Percentiles rank a stretch among this genome's conserved stretches.
These are phyloP conservation scores for Olivierus martensii DNA, from an alignment of 1,140 invertebrate genomes.

Conservation along the genomic window DNA sequence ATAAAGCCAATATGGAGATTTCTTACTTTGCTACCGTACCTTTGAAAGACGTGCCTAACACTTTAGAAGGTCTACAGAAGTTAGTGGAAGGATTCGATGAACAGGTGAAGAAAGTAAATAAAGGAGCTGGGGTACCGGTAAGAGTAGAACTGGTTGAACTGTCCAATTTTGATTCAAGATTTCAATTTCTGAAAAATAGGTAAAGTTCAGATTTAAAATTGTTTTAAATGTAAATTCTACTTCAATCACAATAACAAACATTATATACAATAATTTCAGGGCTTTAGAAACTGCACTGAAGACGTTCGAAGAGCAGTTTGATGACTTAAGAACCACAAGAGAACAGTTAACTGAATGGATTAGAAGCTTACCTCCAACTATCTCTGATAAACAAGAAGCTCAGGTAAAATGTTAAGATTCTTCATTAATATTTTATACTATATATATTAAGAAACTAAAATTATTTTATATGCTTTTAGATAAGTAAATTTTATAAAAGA, in stretches of 20 bases:
- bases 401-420: neutral
- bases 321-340: slow-evolving; percentile 8
- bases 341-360: neutral
- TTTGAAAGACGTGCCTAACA: slow-evolving; percentile 10
- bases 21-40: slow-evolving; percentile 13
- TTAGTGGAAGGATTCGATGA: slow-evolving; percentile 9
- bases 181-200: slow-evolving; percentile 7
- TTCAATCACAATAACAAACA: neutral
- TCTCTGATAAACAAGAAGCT: neutral
- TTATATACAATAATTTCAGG: neutral
- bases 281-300: slow-evolving; percentile 6
- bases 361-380: neutral
- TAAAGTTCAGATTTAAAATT: neutral
- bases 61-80: slow-evolving; percentile 6
- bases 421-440: neutral
- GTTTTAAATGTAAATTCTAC: too few species aligned
- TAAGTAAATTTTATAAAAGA: neutral
- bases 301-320: slow-evolving; percentile 6
- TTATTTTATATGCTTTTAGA: neutral
- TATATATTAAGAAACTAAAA: neutral
- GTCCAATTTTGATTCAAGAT: neutral
- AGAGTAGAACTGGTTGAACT: slow-evolving; percentile 8
- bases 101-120: slow-evolving; percentile 6
- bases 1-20: slow-evolving; percentile 11
- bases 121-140: slow-evolving; percentile 7